These are phyloP conservation scores for Paramormyrops kingsleyae DNA, from an alignment of 2,113 vertebrate species.

Conservation along the genomic window DNA sequence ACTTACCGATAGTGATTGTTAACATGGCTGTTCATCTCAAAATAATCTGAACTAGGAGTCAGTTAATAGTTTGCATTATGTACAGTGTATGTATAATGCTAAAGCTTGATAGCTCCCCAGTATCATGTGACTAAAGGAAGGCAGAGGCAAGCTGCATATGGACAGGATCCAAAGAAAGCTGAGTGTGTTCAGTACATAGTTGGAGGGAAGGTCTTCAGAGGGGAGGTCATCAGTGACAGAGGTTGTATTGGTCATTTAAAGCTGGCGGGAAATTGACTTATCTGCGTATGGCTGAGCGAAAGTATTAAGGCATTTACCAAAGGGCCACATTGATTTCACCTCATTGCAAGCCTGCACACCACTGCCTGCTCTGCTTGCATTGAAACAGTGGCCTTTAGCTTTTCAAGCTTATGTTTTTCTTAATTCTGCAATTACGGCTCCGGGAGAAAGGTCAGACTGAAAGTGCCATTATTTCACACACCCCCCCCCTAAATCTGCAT, in stretches of 20 bases:
- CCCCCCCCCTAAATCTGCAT: neutral
- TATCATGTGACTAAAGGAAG: neutral
- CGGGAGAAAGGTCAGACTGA: conserved; percentile 42
- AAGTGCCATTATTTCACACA: neutral
- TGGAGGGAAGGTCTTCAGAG: neutral
- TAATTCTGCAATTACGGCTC: conserved; percentile 53
- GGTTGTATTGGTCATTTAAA: neutral
- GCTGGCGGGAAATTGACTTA: conserved; percentile 6
- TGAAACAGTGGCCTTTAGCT: conserved; percentile 51
- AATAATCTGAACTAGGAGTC: neutral
- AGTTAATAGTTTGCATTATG: neutral
- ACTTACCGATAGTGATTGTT: neutral
- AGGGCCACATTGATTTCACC: conserved; percentile 35
- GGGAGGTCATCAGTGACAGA: neutral
- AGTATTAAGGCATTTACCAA: conserved; percentile 36
- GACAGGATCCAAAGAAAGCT: neutral
- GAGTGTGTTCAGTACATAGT: neutral
- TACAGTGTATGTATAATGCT: neutral
- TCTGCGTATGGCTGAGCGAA: neutral
- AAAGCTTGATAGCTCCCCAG: too few species aligned
- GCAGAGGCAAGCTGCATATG: neutral
- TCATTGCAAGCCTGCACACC: conserved; percentile 46
- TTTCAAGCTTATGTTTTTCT: conserved; percentile 49
- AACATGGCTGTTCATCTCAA: neutral
- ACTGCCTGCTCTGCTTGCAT: conserved; percentile 61